Percentiles rank a stretch among this genome's conserved stretches.
Evolutionary conservation across 2,113 vertebrate species (phyloP).

Genomic region (Callocephalon fimbriatum): DNA sequence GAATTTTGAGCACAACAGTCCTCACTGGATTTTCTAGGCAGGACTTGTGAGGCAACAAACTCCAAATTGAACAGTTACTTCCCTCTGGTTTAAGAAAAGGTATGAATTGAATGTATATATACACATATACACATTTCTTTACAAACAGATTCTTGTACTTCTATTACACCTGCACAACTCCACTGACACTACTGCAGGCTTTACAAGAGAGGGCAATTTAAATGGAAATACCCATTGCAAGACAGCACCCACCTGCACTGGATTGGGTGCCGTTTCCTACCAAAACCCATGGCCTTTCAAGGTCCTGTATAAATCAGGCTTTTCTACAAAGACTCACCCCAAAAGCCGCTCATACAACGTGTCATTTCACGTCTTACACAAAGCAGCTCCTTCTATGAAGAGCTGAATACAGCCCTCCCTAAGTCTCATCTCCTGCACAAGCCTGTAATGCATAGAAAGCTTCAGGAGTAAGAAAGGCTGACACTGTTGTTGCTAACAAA

Average conservation of each 20-base stretch:
- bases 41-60: neutral
- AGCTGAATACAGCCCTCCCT: neutral
- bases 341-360: neutral
- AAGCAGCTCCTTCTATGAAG: neutral
- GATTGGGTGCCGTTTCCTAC: neutral
- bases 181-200: neutral
- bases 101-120: neutral
- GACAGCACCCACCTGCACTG: neutral
- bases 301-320: neutral
- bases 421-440: fast-evolving
- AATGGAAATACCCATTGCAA: neutral
- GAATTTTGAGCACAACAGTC: neutral
- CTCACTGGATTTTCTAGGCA: neutral
- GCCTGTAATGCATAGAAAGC: neutral
- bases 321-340: neutral
- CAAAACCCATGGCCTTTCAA: constrained; percentile 34
- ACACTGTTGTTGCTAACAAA: neutral
- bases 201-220: neutral
- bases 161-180: neutral
- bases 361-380: neutral
- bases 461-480: neutral
- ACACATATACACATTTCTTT: neutral
- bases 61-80: neutral
- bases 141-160: neutral
- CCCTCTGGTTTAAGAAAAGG: neutral